Percentiles rank a stretch among this genome's conserved stretches.
phyloP scores from a whole-genome alignment of 2,888 invertebrate genomes.

The Kryphioiulus occultus region DNA sequence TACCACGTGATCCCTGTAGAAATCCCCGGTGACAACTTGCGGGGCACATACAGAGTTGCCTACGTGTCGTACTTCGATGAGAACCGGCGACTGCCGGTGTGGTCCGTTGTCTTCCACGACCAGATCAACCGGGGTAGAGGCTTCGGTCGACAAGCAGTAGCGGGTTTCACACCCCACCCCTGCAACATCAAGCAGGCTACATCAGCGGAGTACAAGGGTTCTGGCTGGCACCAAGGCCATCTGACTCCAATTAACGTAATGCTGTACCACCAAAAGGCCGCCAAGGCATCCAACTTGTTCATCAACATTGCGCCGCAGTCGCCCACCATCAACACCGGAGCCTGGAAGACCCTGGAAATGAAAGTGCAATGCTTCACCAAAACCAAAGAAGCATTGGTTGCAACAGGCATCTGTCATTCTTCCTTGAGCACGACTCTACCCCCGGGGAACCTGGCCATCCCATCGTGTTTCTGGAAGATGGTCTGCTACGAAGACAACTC shows the following conservation, averaged over 20 bases:
- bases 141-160: background rate
- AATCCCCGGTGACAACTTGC: background rate
- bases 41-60: background rate
- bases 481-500: background rate
- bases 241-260: background rate
- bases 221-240: conserved; percentile 4
- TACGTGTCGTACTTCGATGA: background rate
- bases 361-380: background rate
- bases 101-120: background rate
- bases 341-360: background rate
- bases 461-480: conserved; percentile 21
- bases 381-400: background rate
- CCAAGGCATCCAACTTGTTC: background rate
- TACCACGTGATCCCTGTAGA: background rate
- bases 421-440: background rate
- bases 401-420: background rate
- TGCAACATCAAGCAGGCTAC: background rate
- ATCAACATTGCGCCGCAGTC: background rate
- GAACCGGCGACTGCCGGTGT: background rate
- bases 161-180: background rate
- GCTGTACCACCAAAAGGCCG: background rate
- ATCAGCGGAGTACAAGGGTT: background rate
- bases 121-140: background rate
- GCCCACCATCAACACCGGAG: background rate
- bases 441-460: background rate